These are phyloP conservation scores for Brenthis ino DNA, from an alignment of 2,888 invertebrate species.

Conservation along the genomic window DNA sequence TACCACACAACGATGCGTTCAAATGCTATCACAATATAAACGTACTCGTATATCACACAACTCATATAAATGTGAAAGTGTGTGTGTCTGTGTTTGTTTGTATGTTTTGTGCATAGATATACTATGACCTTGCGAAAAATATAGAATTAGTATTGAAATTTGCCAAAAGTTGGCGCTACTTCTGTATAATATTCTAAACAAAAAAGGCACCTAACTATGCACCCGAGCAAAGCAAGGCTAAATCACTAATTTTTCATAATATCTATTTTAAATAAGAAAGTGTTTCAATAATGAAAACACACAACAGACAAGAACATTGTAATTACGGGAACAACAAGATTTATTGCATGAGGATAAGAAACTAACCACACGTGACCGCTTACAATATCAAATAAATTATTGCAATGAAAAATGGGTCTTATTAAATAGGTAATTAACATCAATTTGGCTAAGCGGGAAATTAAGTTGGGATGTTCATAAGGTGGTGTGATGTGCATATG, in stretches of 20 bases:
- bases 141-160: too few relatives aligned
- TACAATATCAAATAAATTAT: slow-evolving; percentile 52
- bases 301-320: slow-evolving; percentile 80
- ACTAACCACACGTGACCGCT: slow-evolving; percentile 76
- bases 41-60: too few relatives aligned
- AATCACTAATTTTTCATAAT: background rate
- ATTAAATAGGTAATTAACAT: slow-evolving; percentile 62
- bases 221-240: too few relatives aligned
- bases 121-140: too few relatives aligned
- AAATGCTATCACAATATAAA: too few relatives aligned
- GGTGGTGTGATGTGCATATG: slow-evolving; percentile 66
- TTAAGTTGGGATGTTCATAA: slow-evolving; percentile 46
- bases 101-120: too few relatives aligned
- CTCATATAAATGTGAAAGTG: too few relatives aligned
- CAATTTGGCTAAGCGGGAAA: slow-evolving; percentile 55
- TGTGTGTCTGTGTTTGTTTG: too few relatives aligned
- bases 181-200: too few relatives aligned
- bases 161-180: too few relatives aligned
- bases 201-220: too few relatives aligned
- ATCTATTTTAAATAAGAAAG: slow-evolving; percentile 44
- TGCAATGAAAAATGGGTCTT: slow-evolving; percentile 63
- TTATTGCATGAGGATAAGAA: slow-evolving; percentile 78
- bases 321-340: slow-evolving; percentile 80
- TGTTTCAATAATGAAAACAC: slow-evolving; percentile 76
- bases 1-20: too few relatives aligned